Conservation (phyloP, 2,888 invertebrate genomes). For the Athripsodes cinereus region DNA sequence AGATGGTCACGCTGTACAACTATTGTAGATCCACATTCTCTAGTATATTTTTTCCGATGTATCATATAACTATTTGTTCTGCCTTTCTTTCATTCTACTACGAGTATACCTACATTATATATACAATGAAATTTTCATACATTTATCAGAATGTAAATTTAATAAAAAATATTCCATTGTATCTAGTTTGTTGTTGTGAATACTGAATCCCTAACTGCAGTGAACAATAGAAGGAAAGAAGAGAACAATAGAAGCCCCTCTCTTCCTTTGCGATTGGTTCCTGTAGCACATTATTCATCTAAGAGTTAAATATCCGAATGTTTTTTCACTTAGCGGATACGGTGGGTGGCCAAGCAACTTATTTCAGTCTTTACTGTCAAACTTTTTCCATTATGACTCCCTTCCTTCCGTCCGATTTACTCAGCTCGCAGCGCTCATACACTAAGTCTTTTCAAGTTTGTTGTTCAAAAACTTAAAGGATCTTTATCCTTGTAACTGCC, state of each 20-base stretch:
- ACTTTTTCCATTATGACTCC: conserved; percentile 27
- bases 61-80: no score
- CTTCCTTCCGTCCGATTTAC: not conserved
- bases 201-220: no score
- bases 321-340: conserved; percentile 25
- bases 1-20: no score
- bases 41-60: no score
- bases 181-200: no score
- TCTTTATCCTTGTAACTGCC: conserved; percentile 5
- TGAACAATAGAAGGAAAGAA: no score
- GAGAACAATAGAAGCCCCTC: not conserved
- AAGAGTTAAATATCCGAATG: conserved; percentile 23
- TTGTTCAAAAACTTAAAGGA: conserved; percentile 15
- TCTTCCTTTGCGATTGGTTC: not conserved
- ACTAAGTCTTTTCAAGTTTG: conserved; percentile 16
- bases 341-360: conserved; percentile 15
- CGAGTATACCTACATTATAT: no score
- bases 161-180: no score
- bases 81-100: no score
- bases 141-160: no score
- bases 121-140: no score
- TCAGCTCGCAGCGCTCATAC: conserved; percentile 2
- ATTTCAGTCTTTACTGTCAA: conserved; percentile 23
- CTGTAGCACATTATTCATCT: not conserved
- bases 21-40: no score